Evolutionary conservation across 2,888 invertebrate genomes (phyloP).

Genomic region (Leuctra nigra): DNA sequence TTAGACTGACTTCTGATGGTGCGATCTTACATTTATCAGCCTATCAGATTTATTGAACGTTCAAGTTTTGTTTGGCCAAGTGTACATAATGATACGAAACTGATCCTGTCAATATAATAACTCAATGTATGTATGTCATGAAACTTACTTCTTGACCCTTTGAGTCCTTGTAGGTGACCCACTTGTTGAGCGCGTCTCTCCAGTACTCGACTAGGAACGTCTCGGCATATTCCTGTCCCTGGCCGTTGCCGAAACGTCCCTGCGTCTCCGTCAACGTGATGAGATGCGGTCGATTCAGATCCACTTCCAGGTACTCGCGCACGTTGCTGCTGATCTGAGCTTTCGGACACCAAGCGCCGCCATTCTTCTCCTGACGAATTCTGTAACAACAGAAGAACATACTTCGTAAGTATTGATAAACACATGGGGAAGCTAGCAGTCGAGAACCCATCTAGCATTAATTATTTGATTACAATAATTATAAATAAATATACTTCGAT

Average conservation of each 20-base stretch:
- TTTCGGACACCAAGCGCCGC: slow-evolving; percentile 91
- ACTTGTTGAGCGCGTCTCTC: slow-evolving; percentile 58
- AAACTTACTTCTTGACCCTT: slow-evolving; percentile 65
- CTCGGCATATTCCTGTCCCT: slow-evolving; percentile 83
- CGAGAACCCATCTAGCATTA: too few relatives aligned
- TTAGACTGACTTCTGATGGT: too few relatives aligned
- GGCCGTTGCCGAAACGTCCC: slow-evolving; percentile 85
- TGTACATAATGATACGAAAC: too few relatives aligned
- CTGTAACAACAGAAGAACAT: slow-evolving; percentile 47
- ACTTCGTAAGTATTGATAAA: too few relatives aligned
- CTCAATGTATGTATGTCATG: too few relatives aligned
- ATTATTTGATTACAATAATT: too few relatives aligned
- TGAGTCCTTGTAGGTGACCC: slow-evolving; percentile 74
- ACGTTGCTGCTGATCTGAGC: slow-evolving; percentile 67
- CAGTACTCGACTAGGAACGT: slow-evolving; percentile 78
- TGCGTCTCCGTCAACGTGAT: slow-evolving; percentile 84
- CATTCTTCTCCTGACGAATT: slow-evolving; percentile 75
- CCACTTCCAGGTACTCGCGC: slow-evolving; percentile 76
- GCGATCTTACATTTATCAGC: too few relatives aligned
- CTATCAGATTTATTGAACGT: too few relatives aligned
- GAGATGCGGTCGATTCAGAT: slow-evolving; percentile 65
- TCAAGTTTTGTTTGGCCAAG: too few relatives aligned
- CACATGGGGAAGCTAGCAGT: too few relatives aligned
- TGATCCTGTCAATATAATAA: too few relatives aligned
- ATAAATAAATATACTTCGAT: too few relatives aligned